These are phyloP conservation scores for Hymenochirus boettgeri DNA, from an alignment of 2,113 vertebrate genomes.

Conservation along the genomic window DNA sequence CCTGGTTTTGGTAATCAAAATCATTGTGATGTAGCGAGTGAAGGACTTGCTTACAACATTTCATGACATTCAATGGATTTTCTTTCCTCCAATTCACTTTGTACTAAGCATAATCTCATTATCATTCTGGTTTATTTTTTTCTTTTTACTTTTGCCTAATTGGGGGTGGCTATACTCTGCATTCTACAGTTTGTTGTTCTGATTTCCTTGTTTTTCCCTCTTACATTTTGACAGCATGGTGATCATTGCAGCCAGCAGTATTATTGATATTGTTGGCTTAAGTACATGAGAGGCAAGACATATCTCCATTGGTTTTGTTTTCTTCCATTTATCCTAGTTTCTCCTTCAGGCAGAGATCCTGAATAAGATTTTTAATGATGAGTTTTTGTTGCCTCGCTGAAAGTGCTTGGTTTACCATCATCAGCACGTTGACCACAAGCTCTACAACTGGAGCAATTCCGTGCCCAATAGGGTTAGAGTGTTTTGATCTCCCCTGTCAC, in stretches of 20 bases:
- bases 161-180: conserved; percentile 97
- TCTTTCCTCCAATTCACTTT: conserved; percentile 96
- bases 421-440: conserved; percentile 91
- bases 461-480: conserved; percentile 89
- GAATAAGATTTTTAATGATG: conserved; percentile 87
- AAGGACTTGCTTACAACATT: conserved; percentile 98
- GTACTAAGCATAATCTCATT: conserved; percentile 99
- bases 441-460: conserved; percentile 87
- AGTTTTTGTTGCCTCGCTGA: conserved; percentile 92
- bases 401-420: conserved; percentile 90
- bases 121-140: conserved; percentile 94
- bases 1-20: conserved; percentile 98
- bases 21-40: conserved; percentile 96
- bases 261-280: conserved; percentile 93
- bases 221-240: conserved; percentile 98
- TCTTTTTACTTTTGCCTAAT: conserved; percentile 95
- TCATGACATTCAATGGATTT: conserved; percentile 99
- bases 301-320: conserved; percentile 93
- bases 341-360: conserved; percentile 82
- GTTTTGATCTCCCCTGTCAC: conserved; percentile 91
- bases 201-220: conserved; percentile 97
- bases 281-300: conserved; percentile 89
- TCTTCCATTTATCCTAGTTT: conserved; percentile 81
- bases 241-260: conserved; percentile 95
- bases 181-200: conserved; percentile 98